A percentile compares a stretch with the other conserved stretches of the same genome.
These are phyloP conservation scores for Cerastoderma edule DNA, from an alignment of 2,888 invertebrate species.

Conservation along the genomic window DNA sequence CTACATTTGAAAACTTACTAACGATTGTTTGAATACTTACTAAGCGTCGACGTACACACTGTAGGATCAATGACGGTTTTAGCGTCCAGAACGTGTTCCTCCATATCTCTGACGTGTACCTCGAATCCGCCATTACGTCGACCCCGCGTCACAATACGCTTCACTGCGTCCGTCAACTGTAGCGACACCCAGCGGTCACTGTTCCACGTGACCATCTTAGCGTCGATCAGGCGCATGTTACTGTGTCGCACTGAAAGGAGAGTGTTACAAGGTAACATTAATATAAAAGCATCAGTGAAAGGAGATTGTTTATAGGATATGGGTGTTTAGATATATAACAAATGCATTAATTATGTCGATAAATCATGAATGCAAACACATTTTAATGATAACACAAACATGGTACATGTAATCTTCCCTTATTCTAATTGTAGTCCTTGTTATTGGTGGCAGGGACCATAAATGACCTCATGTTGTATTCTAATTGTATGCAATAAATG, in stretches of 20 bases:
- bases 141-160: conserved; percentile 47
- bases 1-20: background rate
- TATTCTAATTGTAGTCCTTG: too few species aligned
- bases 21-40: conserved; percentile 26
- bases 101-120: conserved; percentile 51
- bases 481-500: too few species aligned
- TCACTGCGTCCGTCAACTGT: conserved; percentile 56
- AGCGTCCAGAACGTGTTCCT: conserved; percentile 54
- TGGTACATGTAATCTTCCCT: too few species aligned
- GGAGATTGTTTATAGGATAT: too few species aligned
- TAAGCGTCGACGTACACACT: conserved; percentile 45
- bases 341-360: too few species aligned
- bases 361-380: too few species aligned
- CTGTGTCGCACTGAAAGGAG: conserved; percentile 51
- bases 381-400: too few species aligned
- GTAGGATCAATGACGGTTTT: conserved; percentile 58
- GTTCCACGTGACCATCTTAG: conserved; percentile 60
- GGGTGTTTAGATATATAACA: too few species aligned
- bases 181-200: conserved; percentile 53
- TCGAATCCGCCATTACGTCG: conserved; percentile 60
- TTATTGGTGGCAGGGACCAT: too few species aligned
- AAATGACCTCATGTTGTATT: too few species aligned
- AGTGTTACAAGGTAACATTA: too few species aligned
- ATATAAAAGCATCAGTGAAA: too few species aligned
- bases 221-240: conserved; percentile 57